Evolutionary conservation across 2,113 vertebrate species (phyloP).

Genomic region (Engraulis encrasicolus): DNA sequence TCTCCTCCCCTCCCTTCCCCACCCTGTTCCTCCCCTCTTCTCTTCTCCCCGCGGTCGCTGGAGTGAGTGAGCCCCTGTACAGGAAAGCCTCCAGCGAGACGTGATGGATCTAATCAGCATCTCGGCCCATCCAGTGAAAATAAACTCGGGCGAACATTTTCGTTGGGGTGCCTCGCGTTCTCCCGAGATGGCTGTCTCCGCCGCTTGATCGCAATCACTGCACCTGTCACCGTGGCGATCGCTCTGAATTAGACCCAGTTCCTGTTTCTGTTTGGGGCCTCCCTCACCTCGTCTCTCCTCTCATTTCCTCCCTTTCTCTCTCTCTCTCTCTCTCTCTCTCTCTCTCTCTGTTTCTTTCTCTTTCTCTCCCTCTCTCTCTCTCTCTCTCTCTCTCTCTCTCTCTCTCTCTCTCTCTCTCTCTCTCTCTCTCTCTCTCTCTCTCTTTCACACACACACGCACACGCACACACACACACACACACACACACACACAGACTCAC

Average conservation of each 20-base stretch:
- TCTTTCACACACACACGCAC: no score
- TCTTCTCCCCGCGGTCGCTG: no score
- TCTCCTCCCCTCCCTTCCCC: no score
- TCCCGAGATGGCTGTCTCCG: slow-evolving; percentile 2
- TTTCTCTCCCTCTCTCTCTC: slow-evolving; percentile 33
- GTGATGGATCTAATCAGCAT: slow-evolving; percentile 14
- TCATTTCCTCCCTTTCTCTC: slow-evolving; percentile 56
- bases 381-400: no score
- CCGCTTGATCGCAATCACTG: not conserved
- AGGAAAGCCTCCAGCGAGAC: not conserved
- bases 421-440: no score
- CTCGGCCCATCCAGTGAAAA: not conserved
- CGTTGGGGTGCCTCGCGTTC: not conserved
- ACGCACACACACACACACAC: no score
- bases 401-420: no score
- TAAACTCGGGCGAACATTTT: not conserved
- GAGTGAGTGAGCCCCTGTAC: not conserved
- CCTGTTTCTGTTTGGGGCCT: slow-evolving; percentile 50
- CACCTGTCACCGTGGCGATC: not conserved
- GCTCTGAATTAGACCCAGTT: not conserved
- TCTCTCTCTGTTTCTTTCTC: slow-evolving; percentile 39
- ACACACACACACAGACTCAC: no score
- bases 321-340: slow-evolving; percentile 56
- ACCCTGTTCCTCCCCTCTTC: no score
- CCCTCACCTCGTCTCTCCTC: slow-evolving; percentile 48